A percentile compares a stretch with the other conserved stretches of the same genome.
Evolutionary conservation across 1,140 invertebrate genomes (phyloP).

Genomic region (Asbolus verrucosus): DNA sequence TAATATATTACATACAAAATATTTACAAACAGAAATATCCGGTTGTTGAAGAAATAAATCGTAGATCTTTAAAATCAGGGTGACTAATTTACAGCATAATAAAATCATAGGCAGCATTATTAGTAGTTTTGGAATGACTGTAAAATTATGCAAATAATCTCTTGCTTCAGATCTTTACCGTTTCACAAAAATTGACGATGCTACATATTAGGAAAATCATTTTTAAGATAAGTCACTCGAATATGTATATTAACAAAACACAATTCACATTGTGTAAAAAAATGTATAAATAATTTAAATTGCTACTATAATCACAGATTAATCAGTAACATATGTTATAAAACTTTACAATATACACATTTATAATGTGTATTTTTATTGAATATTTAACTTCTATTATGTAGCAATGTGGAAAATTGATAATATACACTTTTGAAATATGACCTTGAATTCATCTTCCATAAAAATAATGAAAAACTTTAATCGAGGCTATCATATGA

Average conservation of each 20-base stretch:
- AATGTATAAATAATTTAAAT: constrained; percentile 37
- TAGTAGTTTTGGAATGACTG: not conserved
- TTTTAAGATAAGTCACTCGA: too few relatives aligned
- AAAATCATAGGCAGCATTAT: not conserved
- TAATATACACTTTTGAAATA: constrained; percentile 17
- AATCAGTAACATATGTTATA: constrained; percentile 50
- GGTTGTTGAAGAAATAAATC: constrained; percentile 2
- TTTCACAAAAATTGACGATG: constrained; percentile 6
- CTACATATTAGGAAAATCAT: constrained; percentile 16
- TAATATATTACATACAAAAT: constrained; percentile 37
- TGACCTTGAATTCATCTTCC: constrained; percentile 20
- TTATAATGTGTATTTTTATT: constrained; percentile 39
- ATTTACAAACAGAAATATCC: constrained; percentile 35
- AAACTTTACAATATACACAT: constrained; percentile 53
- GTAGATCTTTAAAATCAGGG: not conserved
- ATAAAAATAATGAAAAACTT: too few relatives aligned
- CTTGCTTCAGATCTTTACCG: not conserved
- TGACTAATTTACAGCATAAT: constrained; percentile 26
- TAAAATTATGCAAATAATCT: constrained; percentile 1
- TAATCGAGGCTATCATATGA: too few relatives aligned
- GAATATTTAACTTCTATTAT: constrained; percentile 39
- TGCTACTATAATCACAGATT: constrained; percentile 53
- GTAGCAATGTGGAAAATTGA: constrained; percentile 35
- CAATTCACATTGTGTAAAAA: constrained; percentile 10
- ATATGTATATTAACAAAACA: not conserved